Conservation (phyloP, 1,140 invertebrate species). For the Drosophila burlai region DNA sequence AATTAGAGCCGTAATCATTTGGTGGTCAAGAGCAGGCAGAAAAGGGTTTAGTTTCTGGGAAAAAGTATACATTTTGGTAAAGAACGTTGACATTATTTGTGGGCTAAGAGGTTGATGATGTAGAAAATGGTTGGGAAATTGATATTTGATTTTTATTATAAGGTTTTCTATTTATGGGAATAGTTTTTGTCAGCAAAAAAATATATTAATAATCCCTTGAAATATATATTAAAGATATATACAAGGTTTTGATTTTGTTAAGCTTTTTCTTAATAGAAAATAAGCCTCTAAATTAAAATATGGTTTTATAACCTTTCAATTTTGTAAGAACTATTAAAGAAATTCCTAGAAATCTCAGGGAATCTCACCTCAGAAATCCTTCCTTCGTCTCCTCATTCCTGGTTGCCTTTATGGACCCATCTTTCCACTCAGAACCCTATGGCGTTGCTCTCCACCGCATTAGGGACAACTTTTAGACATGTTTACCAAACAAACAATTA, state of each 20-base stretch:
- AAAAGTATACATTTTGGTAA: conserved; percentile 21
- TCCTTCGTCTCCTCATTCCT: not conserved
- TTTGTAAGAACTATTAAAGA: not conserved
- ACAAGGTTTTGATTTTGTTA: not conserved
- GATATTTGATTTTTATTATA: not conserved
- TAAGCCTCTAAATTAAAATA: not conserved
- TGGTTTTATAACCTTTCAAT: not conserved
- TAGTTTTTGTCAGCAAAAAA: not conserved
- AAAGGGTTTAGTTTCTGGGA: conserved; percentile 42
- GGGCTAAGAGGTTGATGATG: conserved; percentile 6
- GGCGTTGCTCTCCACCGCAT: conserved; percentile 21
- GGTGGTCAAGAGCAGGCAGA: conserved; percentile 52
- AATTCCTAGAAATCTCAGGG: not conserved
- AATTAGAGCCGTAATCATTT: conserved; percentile 66
- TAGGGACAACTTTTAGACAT: conserved; percentile 53
- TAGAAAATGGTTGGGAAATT: not conserved
- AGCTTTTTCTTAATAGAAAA: not conserved
- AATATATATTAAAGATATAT: not conserved
- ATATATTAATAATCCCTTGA: not conserved
- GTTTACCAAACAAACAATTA: conserved; percentile 62
- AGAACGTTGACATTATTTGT: conserved; percentile 20
- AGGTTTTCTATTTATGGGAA: not conserved
- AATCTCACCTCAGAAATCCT: not conserved
- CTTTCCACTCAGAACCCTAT: conserved; percentile 13
- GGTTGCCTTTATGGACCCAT: not conserved